phyloP scores from a whole-genome alignment of 1,140 invertebrate genomes.

The Rhagoletis pomonella region DNA sequence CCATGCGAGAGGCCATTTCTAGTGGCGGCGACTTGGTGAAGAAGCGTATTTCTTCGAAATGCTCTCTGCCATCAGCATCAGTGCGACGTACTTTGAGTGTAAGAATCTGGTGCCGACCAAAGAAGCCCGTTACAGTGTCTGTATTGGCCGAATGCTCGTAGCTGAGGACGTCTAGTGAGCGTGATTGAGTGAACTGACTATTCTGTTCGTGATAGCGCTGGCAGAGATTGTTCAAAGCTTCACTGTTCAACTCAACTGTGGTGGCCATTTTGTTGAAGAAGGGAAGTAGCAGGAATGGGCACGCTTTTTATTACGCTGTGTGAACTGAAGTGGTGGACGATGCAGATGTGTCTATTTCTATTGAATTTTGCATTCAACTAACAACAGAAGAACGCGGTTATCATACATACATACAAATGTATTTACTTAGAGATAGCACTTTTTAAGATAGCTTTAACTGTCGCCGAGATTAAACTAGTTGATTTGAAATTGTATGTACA shows the following conservation, averaged over 20 bases:
- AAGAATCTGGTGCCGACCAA: slow-evolving; percentile 75
- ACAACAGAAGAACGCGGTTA: not conserved
- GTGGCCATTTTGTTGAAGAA: slow-evolving; percentile 70
- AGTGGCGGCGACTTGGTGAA: slow-evolving; percentile 76
- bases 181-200: slow-evolving; percentile 66
- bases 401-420: not conserved
- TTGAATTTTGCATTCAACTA: not conserved
- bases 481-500: not conserved
- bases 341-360: not conserved
- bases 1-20: slow-evolving; percentile 67
- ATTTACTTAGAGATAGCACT: not conserved
- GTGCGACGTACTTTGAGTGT: slow-evolving; percentile 60
- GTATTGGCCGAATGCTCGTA: slow-evolving; percentile 64
- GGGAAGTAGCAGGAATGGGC: not conserved
- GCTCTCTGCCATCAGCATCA: slow-evolving; percentile 55
- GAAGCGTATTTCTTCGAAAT: slow-evolving; percentile 67
- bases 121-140: slow-evolving; percentile 74
- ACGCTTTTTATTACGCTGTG: not conserved
- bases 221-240: slow-evolving; percentile 74
- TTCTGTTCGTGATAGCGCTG: slow-evolving; percentile 73
- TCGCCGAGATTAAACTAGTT: not conserved
- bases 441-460: not conserved
- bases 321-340: not conserved
- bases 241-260: slow-evolving; percentile 74
- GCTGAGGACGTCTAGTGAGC: slow-evolving; percentile 63